Evolutionary conservation across 2,113 vertebrate species (phyloP).

Genomic region (Pelodiscus sinensis): DNA sequence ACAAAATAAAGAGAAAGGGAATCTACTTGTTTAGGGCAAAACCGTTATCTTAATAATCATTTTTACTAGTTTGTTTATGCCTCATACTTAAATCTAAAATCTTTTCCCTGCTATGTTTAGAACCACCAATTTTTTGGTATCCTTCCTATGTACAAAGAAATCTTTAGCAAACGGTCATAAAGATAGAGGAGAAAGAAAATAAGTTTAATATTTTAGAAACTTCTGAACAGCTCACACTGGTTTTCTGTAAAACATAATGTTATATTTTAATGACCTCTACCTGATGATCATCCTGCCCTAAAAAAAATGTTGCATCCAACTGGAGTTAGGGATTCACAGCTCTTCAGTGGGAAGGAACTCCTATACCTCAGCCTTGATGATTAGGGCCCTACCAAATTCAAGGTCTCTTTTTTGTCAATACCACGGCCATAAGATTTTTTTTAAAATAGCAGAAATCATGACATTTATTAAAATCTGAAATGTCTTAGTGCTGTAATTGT

Average conservation of each 20-base stretch:
- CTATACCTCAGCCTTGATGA: not conserved
- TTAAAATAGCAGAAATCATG: too few species aligned
- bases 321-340: not conserved
- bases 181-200: not conserved
- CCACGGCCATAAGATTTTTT: too few species aligned
- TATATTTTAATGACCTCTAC: not conserved
- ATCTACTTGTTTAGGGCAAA: not conserved
- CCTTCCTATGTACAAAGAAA: not conserved
- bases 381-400: not conserved
- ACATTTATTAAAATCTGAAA: too few species aligned
- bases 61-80: not conserved
- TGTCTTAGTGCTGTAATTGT: too few species aligned
- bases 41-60: not conserved
- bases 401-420: too few species aligned
- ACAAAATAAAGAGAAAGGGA: not conserved
- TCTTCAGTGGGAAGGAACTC: not conserved
- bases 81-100: not conserved
- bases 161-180: not conserved
- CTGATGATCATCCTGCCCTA: not conserved
- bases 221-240: not conserved
- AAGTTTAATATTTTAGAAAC: not conserved
- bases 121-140: not conserved
- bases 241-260: not conserved
- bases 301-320: not conserved
- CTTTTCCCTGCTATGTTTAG: not conserved